Base-by-base conservation (phyloP, 1,140 invertebrate genomes). In the Sycophaga agraensis region DNA sequence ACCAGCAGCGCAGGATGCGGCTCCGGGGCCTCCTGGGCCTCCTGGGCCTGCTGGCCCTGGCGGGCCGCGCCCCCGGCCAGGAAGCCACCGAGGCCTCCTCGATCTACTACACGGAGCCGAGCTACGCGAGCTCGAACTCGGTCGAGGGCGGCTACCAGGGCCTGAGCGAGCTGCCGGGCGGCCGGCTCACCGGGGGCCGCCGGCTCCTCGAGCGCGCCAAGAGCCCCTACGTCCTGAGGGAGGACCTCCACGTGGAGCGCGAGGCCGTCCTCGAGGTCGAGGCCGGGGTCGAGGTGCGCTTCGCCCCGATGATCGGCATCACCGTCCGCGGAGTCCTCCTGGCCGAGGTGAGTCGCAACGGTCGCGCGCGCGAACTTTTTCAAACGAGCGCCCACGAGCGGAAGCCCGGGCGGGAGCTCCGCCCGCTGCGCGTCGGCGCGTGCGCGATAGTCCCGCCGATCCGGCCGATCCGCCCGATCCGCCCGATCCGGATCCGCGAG, bases 291-390 rank as follows among this genome's bases (percentile, higher is more conserved):
- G 87, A 88, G 68, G 80, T 98, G 11, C 83, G 87, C 49, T 96
- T 98, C 79, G 87, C 88, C 4, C 91, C 93, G 2, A 93, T 93
- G 81, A 88, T 93, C 68, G 95, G 94, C 51, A 90, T 98, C 66
- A 95, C 92, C 31, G 90, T 98, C 17, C 86, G 89, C 70, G 96
- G 95, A 66, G 86, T 89, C 66, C 80, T 98, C 6, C 88, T 86
- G 53, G 93, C 93, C 31, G 85, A 91, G 86, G 94, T 97, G 86
- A 88, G 86, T 79, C 54, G 11, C n/a, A n/a, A 31, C 28, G 28
- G 11, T 31, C 28, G 11, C 5, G 4, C 11, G 4, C 28, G 11
- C 5, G 4, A 31, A 31, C 11, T 31, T 31, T 31, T 31, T 31
- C 28, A 11, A 4, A 6, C 28, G 28, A 4, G 28, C 28, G 28